A percentile compares a stretch with the other conserved stretches of the same genome.
These are phyloP conservation scores for Hyles lineata DNA, from an alignment of 2,888 invertebrate genomes.

Conservation along the genomic window DNA sequence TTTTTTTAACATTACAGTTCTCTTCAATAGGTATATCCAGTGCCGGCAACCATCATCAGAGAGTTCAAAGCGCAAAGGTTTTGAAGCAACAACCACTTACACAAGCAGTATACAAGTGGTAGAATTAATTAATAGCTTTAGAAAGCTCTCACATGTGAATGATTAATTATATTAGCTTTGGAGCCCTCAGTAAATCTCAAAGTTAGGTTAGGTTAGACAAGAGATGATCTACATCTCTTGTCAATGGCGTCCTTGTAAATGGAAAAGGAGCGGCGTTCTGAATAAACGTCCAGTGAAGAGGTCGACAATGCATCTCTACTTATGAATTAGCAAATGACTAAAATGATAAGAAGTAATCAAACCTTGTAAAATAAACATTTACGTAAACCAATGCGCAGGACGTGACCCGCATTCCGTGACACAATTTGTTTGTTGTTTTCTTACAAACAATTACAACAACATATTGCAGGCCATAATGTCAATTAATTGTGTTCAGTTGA, in stretches of 20 bases:
- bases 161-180: too few species aligned
- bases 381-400: constrained; percentile 9
- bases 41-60: not conserved
- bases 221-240: too few species aligned
- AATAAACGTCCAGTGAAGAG: too few species aligned
- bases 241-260: too few species aligned
- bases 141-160: too few species aligned
- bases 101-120: too few species aligned
- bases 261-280: too few species aligned
- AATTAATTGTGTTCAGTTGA: constrained; percentile 5
- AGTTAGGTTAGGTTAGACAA: too few species aligned
- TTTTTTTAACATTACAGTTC: not conserved
- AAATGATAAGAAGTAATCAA: not conserved
- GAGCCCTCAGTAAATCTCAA: too few species aligned
- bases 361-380: not conserved
- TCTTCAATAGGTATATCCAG: not conserved
- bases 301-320: too few species aligned
- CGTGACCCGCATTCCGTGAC: not conserved
- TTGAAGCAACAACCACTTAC: too few species aligned
- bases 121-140: too few species aligned
- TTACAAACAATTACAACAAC: constrained; percentile 10
- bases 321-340: not conserved
- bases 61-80: not conserved
- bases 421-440: constrained; percentile 11
- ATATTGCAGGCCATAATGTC: not conserved